phyloP scores from a whole-genome alignment of 2,113 vertebrate genomes.

The Rhabdomys dilectus region DNA sequence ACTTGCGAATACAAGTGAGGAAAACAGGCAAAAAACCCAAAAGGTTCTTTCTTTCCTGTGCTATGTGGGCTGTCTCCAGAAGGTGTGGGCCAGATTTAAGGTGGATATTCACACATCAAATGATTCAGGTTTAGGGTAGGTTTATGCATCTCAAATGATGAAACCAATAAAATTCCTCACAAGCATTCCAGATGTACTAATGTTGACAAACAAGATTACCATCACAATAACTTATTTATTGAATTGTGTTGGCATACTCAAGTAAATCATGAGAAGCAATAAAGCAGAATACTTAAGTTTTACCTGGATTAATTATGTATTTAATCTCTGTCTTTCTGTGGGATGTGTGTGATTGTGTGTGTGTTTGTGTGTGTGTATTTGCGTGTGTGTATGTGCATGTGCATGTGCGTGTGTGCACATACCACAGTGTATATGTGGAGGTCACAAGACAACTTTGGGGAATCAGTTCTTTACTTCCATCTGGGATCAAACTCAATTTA shows the following conservation, averaged over 20 bases:
- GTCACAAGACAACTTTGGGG: neutral
- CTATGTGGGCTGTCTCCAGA: neutral
- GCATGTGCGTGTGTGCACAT: neutral
- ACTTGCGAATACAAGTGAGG: neutral
- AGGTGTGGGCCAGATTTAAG: neutral
- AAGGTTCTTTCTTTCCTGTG: neutral
- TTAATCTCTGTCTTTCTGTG: neutral
- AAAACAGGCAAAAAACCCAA: neutral
- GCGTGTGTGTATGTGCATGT: neutral
- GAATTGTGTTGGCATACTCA: neutral
- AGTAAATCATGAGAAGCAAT: neutral
- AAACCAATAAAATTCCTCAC: neutral
- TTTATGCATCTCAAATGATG: neutral
- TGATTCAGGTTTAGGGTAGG: neutral
- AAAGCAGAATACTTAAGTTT: neutral
- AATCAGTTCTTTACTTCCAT: neutral
- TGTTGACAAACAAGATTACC: neutral
- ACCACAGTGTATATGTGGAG: neutral
- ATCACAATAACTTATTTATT: neutral
- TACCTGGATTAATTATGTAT: neutral
- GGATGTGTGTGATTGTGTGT: neutral
- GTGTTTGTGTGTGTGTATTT: neutral
- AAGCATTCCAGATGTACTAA: neutral
- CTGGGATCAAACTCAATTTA: neutral
- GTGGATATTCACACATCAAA: neutral